Percentiles rank a stretch among this genome's conserved stretches.
phyloP scores from a whole-genome alignment of 2,113 vertebrate species.

The Lepus americanus region DNA sequence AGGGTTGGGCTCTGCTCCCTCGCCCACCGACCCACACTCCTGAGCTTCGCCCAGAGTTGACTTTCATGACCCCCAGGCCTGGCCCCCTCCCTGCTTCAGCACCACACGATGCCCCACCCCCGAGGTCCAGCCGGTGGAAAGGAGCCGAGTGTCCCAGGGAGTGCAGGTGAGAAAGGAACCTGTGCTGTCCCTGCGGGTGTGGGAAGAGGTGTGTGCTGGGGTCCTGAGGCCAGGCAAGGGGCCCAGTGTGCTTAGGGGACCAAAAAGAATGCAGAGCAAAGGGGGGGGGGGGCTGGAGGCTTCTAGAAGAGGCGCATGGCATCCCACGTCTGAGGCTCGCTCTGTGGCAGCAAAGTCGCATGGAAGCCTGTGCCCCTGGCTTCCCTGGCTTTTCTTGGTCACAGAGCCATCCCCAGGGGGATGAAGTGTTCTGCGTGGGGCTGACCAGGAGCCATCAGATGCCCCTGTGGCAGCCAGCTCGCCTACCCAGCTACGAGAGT shows the following conservation, averaged over 20 bases:
- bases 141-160: neutral
- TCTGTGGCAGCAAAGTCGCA: no score
- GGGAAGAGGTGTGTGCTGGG: neutral
- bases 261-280: neutral
- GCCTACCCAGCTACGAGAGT: slow-evolving; percentile 90
- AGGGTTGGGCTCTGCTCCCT: neutral
- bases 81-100: slow-evolving; percentile 89
- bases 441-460: slow-evolving; percentile 89
- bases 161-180: slow-evolving; percentile 63
- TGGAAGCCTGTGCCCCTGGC: neutral
- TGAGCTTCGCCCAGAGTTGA: neutral
- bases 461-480: slow-evolving; percentile 82
- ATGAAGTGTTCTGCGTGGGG: slow-evolving; percentile 89
- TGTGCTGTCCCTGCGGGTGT: neutral
- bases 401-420: slow-evolving; percentile 74
- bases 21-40: neutral
- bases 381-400: neutral
- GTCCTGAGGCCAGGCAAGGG: neutral
- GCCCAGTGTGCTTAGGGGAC: neutral
- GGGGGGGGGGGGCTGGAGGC: neutral
- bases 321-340: neutral
- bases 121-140: slow-evolving; percentile 35
- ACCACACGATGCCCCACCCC: slow-evolving; percentile 84
- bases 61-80: slow-evolving; percentile 79
- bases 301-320: neutral